Evolutionary conservation across 2,113 vertebrate genomes (phyloP).

Genomic region (Redunca redunca): DNA sequence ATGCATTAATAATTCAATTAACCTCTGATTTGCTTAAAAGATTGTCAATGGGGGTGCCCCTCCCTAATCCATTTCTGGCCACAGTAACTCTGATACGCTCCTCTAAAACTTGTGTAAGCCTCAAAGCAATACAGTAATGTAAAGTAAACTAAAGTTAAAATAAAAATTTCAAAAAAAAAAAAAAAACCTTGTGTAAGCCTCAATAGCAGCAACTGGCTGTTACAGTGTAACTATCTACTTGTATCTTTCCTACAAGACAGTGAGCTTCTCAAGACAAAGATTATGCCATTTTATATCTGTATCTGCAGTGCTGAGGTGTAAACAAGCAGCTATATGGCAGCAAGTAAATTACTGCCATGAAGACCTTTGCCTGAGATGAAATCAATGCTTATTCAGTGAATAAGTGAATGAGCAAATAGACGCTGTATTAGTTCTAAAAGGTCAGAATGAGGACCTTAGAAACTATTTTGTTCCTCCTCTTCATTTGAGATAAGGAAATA

Average conservation of each 20-base stretch:
- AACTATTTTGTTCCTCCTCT: neutral
- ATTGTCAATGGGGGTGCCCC: neutral
- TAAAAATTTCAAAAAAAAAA: too few species aligned
- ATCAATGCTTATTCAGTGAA: conserved; percentile 21
- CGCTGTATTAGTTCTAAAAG: neutral
- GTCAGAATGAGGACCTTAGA: neutral
- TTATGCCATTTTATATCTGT: neutral
- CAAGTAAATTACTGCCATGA: neutral
- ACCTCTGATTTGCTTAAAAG: neutral
- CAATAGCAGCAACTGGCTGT: neutral
- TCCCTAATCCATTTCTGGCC: neutral
- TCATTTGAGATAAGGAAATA: neutral
- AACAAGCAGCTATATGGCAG: neutral
- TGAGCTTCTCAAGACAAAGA: neutral
- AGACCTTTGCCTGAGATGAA: neutral
- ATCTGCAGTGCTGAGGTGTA: neutral
- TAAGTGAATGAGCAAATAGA: neutral
- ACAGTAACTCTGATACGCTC: neutral
- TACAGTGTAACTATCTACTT: neutral
- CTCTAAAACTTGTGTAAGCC: neutral
- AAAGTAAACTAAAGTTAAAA: too few species aligned
- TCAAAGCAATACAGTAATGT: too few species aligned
- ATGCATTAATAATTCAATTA: neutral
- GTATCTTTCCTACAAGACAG: neutral
- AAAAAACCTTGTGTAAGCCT: neutral